Evolutionary conservation across 2,888 invertebrate species (phyloP), one percentile per base, ranked within the genome.

Genomic region (Camponotus fellah): DNA sequence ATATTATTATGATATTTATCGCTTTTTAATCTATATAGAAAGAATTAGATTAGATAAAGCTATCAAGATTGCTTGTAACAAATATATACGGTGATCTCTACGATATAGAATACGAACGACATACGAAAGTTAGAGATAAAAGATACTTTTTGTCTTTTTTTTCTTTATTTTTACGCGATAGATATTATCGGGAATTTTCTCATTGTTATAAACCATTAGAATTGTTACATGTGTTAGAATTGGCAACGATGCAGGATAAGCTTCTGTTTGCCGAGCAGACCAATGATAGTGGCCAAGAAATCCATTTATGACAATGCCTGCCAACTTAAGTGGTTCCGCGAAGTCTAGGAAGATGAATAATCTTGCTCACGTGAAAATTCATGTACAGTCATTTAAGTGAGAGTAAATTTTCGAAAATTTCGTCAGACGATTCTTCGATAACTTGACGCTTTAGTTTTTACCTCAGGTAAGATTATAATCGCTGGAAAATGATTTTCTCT

Each of bases 231-330:
- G n/a, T 10, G 46, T 49, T 49, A 17, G 56, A 79, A 79, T 79
- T 72, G 79, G 72, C 72, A 72, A 58, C 34, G 37, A 46, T 34
- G 34, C 21, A 32, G 53, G n/a, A 34, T 10, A 49, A 69, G 69
- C 46, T 71, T 58, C 72, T 80, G 74, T 87, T 87, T 82, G 83
- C 80, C 84, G 88, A 58, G 82, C 75, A 66, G 74, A 83, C 83
- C 65, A 58, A 65, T 68, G 84, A 89, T 76, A 82, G 82, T 84
- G 60, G 88, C 86, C 88, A 89, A 88, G 88, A 90, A 83, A 83
- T 88, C 65, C 62, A 77, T 82, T 66, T 81, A 86, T 79, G 86
- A 89, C 86, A 89, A 83, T 84, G 83, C 80, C 82, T 87, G 86
- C 83, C 89, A 89, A 89, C 82, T 82, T 68, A 69, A 58, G 56